A percentile compares a stretch with the other conserved stretches of the same genome.
These are phyloP conservation scores for Thamnaconus septentrionalis DNA, from an alignment of 2,113 vertebrate genomes.

Conservation along the genomic window DNA sequence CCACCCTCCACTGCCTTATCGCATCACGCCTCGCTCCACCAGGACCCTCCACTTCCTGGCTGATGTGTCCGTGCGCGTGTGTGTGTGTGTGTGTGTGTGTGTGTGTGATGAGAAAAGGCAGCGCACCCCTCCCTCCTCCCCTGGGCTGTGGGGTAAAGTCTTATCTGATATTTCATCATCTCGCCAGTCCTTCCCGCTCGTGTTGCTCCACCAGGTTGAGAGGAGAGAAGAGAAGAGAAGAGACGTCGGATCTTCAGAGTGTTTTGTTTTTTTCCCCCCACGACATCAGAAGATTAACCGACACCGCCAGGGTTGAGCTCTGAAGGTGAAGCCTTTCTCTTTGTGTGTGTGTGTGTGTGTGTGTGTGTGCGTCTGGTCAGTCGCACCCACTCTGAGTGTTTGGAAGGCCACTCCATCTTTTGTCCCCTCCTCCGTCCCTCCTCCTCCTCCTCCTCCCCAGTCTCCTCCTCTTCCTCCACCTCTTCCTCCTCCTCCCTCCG, in stretches of 20 bases:
- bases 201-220: slow-evolving; percentile 16
- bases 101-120: slow-evolving; percentile 1
- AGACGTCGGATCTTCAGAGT: too few relatives aligned
- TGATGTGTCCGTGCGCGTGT: background rate
- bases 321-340: too few relatives aligned
- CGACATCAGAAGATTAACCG: too few relatives aligned
- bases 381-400: background rate
- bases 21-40: slow-evolving; percentile 5
- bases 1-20: too few relatives aligned
- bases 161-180: slow-evolving; percentile 35
- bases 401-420: slow-evolving; percentile 6
- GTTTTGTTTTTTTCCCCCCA: too few relatives aligned
- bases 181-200: slow-evolving; percentile 16
- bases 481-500: slow-evolving; percentile 12
- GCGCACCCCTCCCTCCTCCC: slow-evolving; percentile 5
- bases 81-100: background rate
- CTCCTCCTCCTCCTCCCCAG: slow-evolving; percentile 1
- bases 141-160: slow-evolving; percentile 7
- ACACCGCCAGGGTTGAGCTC: too few relatives aligned
- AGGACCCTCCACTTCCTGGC: slow-evolving; percentile 6
- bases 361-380: background rate
- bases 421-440: slow-evolving; percentile 6
- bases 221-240: background rate
- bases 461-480: background rate
- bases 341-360: slow-evolving; percentile 1